Evolutionary conservation across 1,140 invertebrate genomes (phyloP).

Genomic region (Drosophila virilis): DNA sequence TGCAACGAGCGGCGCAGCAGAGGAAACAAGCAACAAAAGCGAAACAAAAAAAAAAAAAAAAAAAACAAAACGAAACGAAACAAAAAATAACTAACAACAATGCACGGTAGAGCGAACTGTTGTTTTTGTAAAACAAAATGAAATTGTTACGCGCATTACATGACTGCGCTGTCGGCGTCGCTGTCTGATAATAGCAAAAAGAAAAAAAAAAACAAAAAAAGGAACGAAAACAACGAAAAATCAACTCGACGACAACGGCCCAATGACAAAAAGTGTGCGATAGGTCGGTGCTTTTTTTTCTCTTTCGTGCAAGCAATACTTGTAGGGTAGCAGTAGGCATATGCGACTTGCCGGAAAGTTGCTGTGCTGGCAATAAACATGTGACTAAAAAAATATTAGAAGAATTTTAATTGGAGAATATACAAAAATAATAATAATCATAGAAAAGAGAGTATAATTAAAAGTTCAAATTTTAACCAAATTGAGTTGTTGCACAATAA

Average conservation of each 20-base stretch:
- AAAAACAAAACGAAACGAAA: slow-evolving; percentile 7
- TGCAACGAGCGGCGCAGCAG: slow-evolving; percentile 27
- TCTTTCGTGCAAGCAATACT: not conserved
- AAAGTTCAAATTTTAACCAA: too few relatives aligned
- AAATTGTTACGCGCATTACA: slow-evolving; percentile 65
- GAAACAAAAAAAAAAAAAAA: slow-evolving; percentile 18
- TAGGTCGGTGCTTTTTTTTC: slow-evolving; percentile 61
- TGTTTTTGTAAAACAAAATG: slow-evolving; percentile 66
- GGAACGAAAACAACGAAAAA: slow-evolving; percentile 40
- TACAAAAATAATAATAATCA: not conserved
- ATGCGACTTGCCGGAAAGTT: not conserved
- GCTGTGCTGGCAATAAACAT: not conserved
- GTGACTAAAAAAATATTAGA: not conserved
- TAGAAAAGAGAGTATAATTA: too few relatives aligned
- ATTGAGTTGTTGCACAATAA: too few relatives aligned
- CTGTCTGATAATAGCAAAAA: slow-evolving; percentile 64
- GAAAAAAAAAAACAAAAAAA: slow-evolving; percentile 25
- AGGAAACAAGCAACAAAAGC: slow-evolving; percentile 47
- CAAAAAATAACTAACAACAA: slow-evolving; percentile 28
- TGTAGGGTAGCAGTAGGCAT: not conserved
- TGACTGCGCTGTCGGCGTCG: slow-evolving; percentile 39
- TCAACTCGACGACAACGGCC: slow-evolving; percentile 45
- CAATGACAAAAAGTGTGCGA: slow-evolving; percentile 79
- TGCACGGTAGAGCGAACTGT: slow-evolving; percentile 19
- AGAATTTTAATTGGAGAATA: not conserved